These are phyloP conservation scores for Aradophagus sp. DNA, from an alignment of 1,140 invertebrate genomes.

Conservation along the genomic window DNA sequence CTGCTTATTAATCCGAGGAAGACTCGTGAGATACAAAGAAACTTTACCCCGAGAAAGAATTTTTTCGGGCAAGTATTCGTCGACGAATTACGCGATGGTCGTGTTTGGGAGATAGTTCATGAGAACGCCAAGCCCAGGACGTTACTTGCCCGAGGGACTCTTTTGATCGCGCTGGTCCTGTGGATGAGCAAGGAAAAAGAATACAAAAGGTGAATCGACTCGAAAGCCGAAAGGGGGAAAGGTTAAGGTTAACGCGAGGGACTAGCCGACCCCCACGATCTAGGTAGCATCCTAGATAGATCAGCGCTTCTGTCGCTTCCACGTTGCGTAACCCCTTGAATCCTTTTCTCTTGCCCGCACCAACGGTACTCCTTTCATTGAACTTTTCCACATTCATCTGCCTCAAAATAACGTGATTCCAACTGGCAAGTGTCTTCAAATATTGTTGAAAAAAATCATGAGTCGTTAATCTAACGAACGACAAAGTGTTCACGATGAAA, in stretches of 20 bases:
- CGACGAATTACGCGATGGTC: conserved; percentile 59
- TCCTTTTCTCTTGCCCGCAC: conserved; percentile 46
- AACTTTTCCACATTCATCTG: conserved; percentile 55
- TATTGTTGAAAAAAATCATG: conserved; percentile 25
- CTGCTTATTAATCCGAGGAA: conserved; percentile 23
- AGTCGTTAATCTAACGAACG: conserved; percentile 19
- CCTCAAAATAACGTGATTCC: conserved; percentile 49
- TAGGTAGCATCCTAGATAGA: conserved; percentile 51
- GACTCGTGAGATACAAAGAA: conserved; percentile 34
- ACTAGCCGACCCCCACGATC: conserved; percentile 59
- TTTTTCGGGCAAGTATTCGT: conserved; percentile 35
- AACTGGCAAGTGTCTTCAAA: conserved; percentile 41
- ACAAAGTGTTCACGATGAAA: no score
- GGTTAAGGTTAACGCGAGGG: conserved; percentile 58
- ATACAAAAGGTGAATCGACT: conserved; percentile 61
- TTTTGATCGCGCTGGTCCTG: conserved; percentile 51
- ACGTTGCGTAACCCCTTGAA: conserved; percentile 69
- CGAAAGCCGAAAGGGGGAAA: conserved; percentile 61
- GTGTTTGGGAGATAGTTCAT: conserved; percentile 60
- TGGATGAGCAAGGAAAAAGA: conserved; percentile 47
- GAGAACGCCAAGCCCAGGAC: conserved; percentile 64
- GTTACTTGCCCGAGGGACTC: conserved; percentile 59
- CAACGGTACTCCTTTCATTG: conserved; percentile 47
- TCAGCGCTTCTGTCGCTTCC: conserved; percentile 58
- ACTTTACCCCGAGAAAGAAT: conserved; percentile 21